Percentiles rank a stretch among this genome's conserved stretches.
Evolutionary conservation across 2,888 invertebrate genomes (phyloP).

Genomic region (Palloptera scutellata): DNA sequence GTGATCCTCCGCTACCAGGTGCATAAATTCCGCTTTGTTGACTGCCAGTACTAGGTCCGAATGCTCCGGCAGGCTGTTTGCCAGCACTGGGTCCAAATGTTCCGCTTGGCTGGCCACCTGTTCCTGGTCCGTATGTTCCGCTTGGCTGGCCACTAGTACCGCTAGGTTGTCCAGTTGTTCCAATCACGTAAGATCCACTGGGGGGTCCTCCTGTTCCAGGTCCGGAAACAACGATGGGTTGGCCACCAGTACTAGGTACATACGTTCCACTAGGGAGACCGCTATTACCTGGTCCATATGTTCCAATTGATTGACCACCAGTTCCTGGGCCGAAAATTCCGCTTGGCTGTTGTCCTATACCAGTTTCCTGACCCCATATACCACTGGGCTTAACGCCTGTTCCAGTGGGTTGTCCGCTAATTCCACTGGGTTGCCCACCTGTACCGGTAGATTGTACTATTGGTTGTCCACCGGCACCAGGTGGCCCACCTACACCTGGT

Average conservation of each 20-base stretch:
- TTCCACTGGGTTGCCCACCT: constrained; percentile 14
- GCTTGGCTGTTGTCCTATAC: neutral
- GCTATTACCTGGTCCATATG: constrained; percentile 13
- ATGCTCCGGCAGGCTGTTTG: constrained; percentile 28
- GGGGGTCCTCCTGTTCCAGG: neutral
- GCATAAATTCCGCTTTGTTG: constrained; percentile 23
- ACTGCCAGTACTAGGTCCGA: constrained; percentile 12
- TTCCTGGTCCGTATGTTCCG: constrained; percentile 15
- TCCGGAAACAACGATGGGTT: constrained; percentile 20
- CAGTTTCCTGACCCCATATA: constrained; percentile 15
- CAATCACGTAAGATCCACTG: too few relatives aligned
- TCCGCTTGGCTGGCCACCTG: constrained; percentile 23
- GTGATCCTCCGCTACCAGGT: constrained; percentile 18
- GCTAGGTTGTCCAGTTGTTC: neutral
- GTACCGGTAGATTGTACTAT: constrained; percentile 12
- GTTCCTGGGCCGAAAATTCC: constrained; percentile 3
- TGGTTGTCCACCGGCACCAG: constrained; percentile 18
- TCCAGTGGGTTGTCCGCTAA: constrained; percentile 6
- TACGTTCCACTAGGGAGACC: neutral
- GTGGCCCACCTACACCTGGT: constrained; percentile 21
- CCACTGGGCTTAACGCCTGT: constrained; percentile 25
- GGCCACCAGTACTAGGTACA: constrained; percentile 17
- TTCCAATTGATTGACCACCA: constrained; percentile 30
- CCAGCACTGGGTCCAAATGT: constrained; percentile 16
- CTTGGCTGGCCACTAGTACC: constrained; percentile 19